Evolutionary conservation across 2,797 vertebrate genomes (phyloP).

Genomic region (Tauraco hartlaubi): DNA sequence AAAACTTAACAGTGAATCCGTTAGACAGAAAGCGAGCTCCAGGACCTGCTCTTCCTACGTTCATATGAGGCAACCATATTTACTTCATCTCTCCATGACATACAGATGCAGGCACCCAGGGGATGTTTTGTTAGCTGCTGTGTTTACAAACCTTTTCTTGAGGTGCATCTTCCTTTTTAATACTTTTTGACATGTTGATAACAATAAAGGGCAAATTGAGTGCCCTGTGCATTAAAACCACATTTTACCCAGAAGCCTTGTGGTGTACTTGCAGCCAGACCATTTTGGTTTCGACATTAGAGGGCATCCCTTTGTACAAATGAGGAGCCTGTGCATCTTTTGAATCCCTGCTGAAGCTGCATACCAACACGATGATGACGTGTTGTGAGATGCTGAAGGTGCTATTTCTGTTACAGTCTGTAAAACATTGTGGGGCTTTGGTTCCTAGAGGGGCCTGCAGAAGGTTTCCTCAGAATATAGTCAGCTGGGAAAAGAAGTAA

Average conservation of each 20-base stretch:
- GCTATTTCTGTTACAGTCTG: background rate
- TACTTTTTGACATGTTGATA: background rate
- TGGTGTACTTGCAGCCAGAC: background rate
- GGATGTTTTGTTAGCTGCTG: background rate
- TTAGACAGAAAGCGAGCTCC: background rate
- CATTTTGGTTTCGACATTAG: background rate
- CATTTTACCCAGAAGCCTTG: background rate
- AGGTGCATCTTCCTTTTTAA: background rate
- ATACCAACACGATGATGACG: rapidly evolving
- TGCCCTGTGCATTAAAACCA: background rate
- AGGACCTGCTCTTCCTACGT: background rate
- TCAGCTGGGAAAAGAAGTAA: background rate
- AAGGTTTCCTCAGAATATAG: background rate
- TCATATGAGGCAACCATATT: background rate
- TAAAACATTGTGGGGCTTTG: background rate
- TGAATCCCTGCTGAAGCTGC: background rate
- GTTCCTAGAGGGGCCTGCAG: background rate
- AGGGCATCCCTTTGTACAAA: background rate
- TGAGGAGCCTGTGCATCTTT: background rate
- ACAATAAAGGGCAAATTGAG: background rate
- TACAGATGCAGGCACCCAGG: background rate
- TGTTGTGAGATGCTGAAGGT: background rate
- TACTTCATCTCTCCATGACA: background rate
- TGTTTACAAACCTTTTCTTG: background rate
- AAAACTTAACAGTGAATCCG: background rate